A percentile compares a stretch with the other conserved stretches of the same genome.
Conservation (phyloP, 2,113 vertebrate genomes). For the Callopanchax toddi region DNA sequence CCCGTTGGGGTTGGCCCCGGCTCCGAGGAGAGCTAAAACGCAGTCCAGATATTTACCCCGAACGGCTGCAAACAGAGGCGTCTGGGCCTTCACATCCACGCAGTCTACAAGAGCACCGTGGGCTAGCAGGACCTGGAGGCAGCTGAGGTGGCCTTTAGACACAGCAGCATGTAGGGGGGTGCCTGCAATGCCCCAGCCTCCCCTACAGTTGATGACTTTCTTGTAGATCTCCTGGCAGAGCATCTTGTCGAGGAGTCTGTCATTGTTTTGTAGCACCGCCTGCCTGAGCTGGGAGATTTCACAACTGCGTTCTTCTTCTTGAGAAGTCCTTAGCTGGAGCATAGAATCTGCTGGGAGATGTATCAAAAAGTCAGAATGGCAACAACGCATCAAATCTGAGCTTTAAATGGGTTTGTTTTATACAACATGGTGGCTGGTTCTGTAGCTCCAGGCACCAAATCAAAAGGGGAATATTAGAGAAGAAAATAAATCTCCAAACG, state of each 20-base stretch:
- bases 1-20: conserved; percentile 87
- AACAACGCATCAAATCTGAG: too few relatives aligned
- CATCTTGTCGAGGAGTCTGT: conserved; percentile 78
- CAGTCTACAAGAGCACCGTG: conserved; percentile 83
- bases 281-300: conserved; percentile 84
- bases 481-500: too few relatives aligned
- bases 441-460: too few relatives aligned
- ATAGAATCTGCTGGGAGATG: conserved; percentile 73
- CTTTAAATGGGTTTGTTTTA: neutral
- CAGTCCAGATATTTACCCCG: conserved; percentile 80
- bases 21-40: conserved; percentile 74
- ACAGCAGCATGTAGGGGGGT: conserved; percentile 89
- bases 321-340: conserved; percentile 77
- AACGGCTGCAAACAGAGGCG: conserved; percentile 81
- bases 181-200: conserved; percentile 90
- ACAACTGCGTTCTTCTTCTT: conserved; percentile 50
- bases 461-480: too few relatives aligned
- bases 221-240: conserved; percentile 86
- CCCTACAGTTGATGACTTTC: conserved; percentile 86
- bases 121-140: conserved; percentile 85
- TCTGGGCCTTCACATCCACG: conserved; percentile 82
- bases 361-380: neutral
- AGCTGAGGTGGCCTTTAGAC: conserved; percentile 81
- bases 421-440: too few relatives aligned
- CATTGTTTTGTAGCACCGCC: conserved; percentile 82